Evolutionary conservation across 2,797 vertebrate genomes (phyloP), one percentile per base, ranked within the genome.

Genomic region (Kryptopterus vitreolus): DNA sequence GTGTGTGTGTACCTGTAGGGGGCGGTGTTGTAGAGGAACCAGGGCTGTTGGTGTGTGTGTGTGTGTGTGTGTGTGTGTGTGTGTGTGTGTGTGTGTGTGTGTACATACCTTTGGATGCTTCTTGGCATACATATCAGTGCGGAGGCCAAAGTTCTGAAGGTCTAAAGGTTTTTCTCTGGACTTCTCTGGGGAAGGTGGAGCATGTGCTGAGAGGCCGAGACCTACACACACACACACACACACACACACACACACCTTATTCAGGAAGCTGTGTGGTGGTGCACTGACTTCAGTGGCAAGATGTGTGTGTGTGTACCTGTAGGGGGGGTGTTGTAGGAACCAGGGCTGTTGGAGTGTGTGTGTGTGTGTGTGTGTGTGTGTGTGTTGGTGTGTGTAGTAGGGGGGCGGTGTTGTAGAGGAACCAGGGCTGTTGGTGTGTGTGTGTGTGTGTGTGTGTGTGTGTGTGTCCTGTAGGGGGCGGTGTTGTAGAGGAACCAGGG

Each of bases 171-270:
- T 99, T 85, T 99, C 98, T 90, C 94, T 93, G 88, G 90, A 94
- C 71, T 95, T 98, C 85, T 99, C 97, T 16, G 96, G 97, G 88
- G 99, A 99, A 90, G n/a, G n/a, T 90, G 96, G 87, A 99, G 86
- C 97, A 98, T 99, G 88, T 98, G 97, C 88, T 99, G 98, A 70
- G 97, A 96, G 82, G 96, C 95, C 1, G 98, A 95, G 50, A 98
- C 91, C 98, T 99, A 76, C 20, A 29, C 61, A 59, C 18, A 73
- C 53, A 82, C 26, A 79, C 2, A 71, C 33, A 35, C 29, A 63
- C 26, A 58, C 10, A 38, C 38, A 38, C 10, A 55, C 24, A 35
- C 8, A 3, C 33, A 5, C 22, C 35, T n/a, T n/a, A n/a, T n/a
- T n/a, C n/a, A n/a, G n/a, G n/a, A n/a, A n/a, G n/a, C n/a, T n/a